A percentile compares a stretch with the other conserved stretches of the same genome.
Conservation (phyloP, 2,888 invertebrate species). For the Plebejus anna region DNA sequence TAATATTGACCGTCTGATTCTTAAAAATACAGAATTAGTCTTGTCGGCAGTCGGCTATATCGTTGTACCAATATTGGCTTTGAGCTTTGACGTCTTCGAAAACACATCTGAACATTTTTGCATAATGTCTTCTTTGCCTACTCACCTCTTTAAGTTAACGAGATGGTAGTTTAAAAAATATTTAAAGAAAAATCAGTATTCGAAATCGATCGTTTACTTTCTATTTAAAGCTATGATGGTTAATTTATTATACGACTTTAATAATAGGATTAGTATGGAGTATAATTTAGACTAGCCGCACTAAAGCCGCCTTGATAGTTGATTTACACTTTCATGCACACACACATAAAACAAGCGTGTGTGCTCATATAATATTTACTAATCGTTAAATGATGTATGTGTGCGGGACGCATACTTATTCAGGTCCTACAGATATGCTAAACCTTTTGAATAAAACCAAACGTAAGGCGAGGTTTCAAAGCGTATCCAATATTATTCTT, state of each 20-base stretch:
- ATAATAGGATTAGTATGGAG: conserved; percentile 24
- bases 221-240: neutral
- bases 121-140: neutral
- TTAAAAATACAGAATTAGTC: conserved; percentile 8
- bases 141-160: neutral
- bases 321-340: conserved; percentile 53
- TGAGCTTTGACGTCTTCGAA: conserved; percentile 33
- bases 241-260: neutral
- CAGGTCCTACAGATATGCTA: conserved; percentile 51
- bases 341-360: conserved; percentile 35
- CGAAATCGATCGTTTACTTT: neutral
- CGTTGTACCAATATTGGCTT: conserved; percentile 29
- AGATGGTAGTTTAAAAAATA: neutral
- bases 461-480: neutral
- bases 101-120: conserved; percentile 15
- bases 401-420: conserved; percentile 50
- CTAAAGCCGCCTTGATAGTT: conserved; percentile 46
- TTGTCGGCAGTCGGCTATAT: neutral
- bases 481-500: neutral
- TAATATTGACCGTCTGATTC: conserved; percentile 27
- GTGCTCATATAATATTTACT: conserved; percentile 49
- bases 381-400: conserved; percentile 47
- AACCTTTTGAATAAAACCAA: conserved; percentile 40
- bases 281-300: conserved; percentile 41
- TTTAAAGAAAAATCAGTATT: neutral